Conservation (phyloP, 1,140 invertebrate genomes). For the Diabrotica virgifera region DNA sequence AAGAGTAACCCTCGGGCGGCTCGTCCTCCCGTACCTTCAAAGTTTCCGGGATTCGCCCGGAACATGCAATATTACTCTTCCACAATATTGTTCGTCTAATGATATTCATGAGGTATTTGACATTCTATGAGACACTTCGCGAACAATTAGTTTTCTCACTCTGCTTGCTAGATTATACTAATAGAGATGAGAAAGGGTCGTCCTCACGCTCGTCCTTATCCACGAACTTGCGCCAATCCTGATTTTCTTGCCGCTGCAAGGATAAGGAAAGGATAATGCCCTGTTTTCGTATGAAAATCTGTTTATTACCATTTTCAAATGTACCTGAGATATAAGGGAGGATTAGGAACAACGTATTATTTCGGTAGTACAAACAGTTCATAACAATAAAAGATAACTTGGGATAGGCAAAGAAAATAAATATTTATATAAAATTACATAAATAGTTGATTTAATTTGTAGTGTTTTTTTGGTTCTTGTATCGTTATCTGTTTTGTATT, state of each 20-base stretch:
- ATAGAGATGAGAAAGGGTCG: conserved; percentile 3
- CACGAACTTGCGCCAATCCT: not conserved
- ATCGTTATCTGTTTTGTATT: too few relatives aligned
- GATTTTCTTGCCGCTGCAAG: not conserved
- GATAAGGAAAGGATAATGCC: not conserved
- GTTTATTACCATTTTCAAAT: too few relatives aligned
- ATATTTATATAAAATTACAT: too few relatives aligned
- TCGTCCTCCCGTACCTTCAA: not conserved
- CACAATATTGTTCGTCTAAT: conserved; percentile 17
- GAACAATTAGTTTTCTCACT: conserved; percentile 15
- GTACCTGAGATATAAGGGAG: too few relatives aligned
- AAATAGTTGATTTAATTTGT: too few relatives aligned
- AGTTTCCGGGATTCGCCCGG: not conserved
- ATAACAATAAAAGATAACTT: too few relatives aligned
- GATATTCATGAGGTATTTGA: conserved; percentile 18
- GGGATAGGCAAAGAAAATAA: too few relatives aligned
- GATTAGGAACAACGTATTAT: too few relatives aligned
- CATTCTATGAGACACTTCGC: conserved; percentile 15
- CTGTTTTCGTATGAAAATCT: too few relatives aligned
- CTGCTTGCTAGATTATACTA: conserved; percentile 9
- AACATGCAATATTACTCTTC: conserved; percentile 8
- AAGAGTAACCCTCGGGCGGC: not conserved
- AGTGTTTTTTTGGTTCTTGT: too few relatives aligned
- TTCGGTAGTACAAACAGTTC: too few relatives aligned
- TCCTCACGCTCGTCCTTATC: not conserved